Conservation (phyloP, 2,888 invertebrate species). For the Drosophila pullipes region DNA sequence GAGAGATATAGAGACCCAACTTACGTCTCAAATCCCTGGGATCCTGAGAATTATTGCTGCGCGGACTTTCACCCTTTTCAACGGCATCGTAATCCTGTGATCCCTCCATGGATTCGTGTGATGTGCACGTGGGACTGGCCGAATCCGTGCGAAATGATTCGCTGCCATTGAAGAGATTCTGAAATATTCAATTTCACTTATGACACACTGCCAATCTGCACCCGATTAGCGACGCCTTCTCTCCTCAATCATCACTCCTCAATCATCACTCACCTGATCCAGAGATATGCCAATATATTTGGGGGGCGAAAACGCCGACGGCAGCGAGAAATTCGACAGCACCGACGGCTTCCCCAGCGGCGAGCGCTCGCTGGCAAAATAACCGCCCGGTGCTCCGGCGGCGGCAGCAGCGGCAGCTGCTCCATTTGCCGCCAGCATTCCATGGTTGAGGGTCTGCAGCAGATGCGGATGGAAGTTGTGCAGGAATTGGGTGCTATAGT, state of each 20-base stretch:
- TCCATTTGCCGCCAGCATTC: constrained; percentile 86
- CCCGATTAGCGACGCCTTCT: constrained; percentile 37
- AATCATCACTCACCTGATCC: constrained; percentile 84
- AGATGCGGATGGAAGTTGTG: constrained; percentile 91
- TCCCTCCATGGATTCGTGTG: constrained; percentile 87
- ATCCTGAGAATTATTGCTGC: constrained; percentile 85
- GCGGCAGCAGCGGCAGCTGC: constrained; percentile 81
- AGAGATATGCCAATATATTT: constrained; percentile 87
- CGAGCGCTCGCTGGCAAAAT: constrained; percentile 86
- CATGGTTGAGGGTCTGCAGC: constrained; percentile 88
- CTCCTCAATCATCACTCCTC: constrained; percentile 44
- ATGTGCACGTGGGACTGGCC: constrained; percentile 88
- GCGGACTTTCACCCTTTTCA: constrained; percentile 86
- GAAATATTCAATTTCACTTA: constrained; percentile 62
- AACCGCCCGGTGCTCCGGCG: constrained; percentile 81
- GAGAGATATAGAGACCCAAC: constrained; percentile 74
- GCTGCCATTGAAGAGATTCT: constrained; percentile 85
- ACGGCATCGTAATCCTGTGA: constrained; percentile 87
- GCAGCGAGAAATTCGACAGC: constrained; percentile 89
- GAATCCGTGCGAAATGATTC: constrained; percentile 87
- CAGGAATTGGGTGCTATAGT: constrained; percentile 90
- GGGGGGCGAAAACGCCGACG: constrained; percentile 90
- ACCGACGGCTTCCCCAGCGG: constrained; percentile 87
- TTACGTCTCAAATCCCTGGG: constrained; percentile 88
- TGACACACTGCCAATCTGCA: constrained; percentile 72